Conservation (phyloP, 2,888 invertebrate genomes). For the Drosophila mimica region DNA sequence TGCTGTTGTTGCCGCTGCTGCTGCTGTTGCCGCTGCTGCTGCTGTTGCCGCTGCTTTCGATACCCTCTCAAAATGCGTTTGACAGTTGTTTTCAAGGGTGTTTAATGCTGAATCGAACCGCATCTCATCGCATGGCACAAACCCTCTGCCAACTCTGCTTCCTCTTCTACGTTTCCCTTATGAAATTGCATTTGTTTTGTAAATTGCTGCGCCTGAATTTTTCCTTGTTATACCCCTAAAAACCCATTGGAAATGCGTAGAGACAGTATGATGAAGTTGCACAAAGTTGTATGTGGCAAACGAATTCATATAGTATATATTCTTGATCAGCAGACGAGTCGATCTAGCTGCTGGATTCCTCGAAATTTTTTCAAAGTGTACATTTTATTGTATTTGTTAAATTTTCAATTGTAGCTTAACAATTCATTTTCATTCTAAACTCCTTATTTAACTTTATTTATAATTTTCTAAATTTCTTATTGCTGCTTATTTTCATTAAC, state of each 20-base stretch:
- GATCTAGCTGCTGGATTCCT: background rate
- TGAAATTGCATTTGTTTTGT: constrained; percentile 24
- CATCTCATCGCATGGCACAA: constrained; percentile 11
- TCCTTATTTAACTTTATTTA: background rate
- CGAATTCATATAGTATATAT: background rate
- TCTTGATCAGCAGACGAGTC: background rate
- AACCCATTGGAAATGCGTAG: background rate
- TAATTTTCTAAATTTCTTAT: too few relatives aligned
- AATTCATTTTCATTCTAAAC: background rate
- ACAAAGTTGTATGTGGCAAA: background rate
- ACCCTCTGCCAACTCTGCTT: background rate
- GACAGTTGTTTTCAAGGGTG: constrained; percentile 83
- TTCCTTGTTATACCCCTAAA: background rate
- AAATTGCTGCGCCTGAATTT: constrained; percentile 19
- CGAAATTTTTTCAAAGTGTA: background rate
- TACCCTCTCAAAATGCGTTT: constrained; percentile 73
- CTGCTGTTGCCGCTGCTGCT: constrained; percentile 5
- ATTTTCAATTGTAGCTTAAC: background rate
- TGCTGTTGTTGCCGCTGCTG: constrained; percentile 27
- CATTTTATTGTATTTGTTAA: too few relatives aligned
- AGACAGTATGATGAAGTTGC: background rate
- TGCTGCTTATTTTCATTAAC: too few relatives aligned
- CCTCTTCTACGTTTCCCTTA: background rate
- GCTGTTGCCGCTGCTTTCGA: constrained; percentile 33
- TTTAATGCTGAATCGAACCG: constrained; percentile 54